A percentile compares a stretch with the other conserved stretches of the same genome.
Conservation (phyloP, 1,140 invertebrate genomes). For the Pogonomyrmex californicus region DNA sequence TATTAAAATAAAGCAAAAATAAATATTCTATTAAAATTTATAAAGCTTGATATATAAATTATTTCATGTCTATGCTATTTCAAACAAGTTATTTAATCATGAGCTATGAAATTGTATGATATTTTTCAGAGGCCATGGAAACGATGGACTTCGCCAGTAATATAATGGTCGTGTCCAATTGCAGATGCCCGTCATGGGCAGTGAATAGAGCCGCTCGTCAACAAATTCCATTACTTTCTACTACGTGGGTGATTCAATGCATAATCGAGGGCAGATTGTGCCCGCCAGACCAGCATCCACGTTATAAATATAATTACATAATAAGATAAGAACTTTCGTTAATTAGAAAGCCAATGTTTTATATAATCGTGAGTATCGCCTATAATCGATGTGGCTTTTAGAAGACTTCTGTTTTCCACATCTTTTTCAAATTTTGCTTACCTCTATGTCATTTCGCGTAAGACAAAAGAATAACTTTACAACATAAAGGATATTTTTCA, state of each 20-base stretch:
- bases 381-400: background rate
- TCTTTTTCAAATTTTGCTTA: background rate
- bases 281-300: slow-evolving; percentile 76
- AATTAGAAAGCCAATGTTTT: slow-evolving; percentile 8
- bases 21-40: slow-evolving; percentile 42
- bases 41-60: slow-evolving; percentile 16
- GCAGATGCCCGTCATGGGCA: slow-evolving; percentile 87
- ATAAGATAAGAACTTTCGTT: slow-evolving; percentile 39
- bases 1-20: background rate
- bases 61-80: background rate
- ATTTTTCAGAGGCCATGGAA: slow-evolving; percentile 80
- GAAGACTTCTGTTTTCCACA: background rate
- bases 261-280: slow-evolving; percentile 88
- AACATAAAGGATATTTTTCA: too few relatives aligned
- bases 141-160: slow-evolving; percentile 78
- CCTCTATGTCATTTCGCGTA: background rate
- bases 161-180: slow-evolving; percentile 86
- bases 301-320: slow-evolving; percentile 79
- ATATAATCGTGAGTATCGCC: slow-evolving; percentile 22
- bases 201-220: slow-evolving; percentile 87
- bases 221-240: slow-evolving; percentile 88
- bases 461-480: background rate
- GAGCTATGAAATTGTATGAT: background rate
- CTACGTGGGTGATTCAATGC: slow-evolving; percentile 88
- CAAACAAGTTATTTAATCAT: background rate